Evolutionary conservation across 92 coral and sea anemone species (phyloP).

Genomic region (Epizoanthus rinbou): DNA sequence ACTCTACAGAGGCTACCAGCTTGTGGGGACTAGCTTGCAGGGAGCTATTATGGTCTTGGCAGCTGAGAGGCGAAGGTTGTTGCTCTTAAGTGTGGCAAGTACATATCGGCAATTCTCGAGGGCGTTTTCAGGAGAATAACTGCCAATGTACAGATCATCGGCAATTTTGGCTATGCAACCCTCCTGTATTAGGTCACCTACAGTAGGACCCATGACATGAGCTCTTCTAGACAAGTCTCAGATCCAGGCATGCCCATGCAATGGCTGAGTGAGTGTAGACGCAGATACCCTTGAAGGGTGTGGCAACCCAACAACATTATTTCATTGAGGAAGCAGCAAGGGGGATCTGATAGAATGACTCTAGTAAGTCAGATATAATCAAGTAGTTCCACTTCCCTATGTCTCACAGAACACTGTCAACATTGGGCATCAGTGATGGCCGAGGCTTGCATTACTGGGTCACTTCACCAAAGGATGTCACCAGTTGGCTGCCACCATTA

Average conservation of each 20-base stretch:
- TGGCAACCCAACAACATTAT: too few species aligned
- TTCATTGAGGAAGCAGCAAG: conserved; percentile 51
- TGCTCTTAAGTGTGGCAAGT: too few species aligned
- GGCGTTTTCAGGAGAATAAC: conserved; percentile 24
- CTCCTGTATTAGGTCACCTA: too few species aligned
- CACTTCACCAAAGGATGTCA: conserved; percentile 46
- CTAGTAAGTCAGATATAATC: too few species aligned
- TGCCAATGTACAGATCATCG: conserved; percentile 27
- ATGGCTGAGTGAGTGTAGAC: conserved; percentile 49
- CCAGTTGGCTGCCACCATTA: conserved; percentile 40
- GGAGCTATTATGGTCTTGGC: conserved; percentile 51
- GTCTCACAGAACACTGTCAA: conserved; percentile 36
- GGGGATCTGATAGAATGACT: conserved; percentile 61
- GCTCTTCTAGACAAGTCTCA: too few species aligned
- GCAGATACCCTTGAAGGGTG: conserved; percentile 35
- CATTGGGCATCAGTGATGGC: conserved; percentile 44
- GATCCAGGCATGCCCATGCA: conserved; percentile 65
- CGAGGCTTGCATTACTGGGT: conserved; percentile 41
- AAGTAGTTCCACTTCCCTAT: conserved; percentile 34
- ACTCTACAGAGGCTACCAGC: conserved; percentile 36
- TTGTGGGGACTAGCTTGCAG: conserved; percentile 50
- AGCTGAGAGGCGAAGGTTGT: conserved; percentile 48
- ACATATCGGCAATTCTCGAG: too few species aligned
- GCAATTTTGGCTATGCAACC: conserved; percentile 36
- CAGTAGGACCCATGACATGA: too few species aligned